Evolutionary conservation across 2,797 vertebrate species (phyloP).

Genomic region (Threskiornis aethiopicus): DNA sequence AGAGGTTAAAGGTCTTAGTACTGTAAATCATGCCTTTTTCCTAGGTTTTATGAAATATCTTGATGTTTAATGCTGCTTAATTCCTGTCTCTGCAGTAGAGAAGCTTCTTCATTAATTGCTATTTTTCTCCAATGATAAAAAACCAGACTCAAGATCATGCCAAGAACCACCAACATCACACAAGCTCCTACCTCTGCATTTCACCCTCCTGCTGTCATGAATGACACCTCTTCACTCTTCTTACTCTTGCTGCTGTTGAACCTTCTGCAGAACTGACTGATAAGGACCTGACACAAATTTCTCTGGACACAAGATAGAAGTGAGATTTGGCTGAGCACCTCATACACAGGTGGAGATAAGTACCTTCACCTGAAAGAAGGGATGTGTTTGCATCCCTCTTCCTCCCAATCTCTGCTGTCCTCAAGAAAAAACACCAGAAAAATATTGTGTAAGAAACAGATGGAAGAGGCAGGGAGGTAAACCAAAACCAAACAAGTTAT

Average conservation of each 20-base stretch:
- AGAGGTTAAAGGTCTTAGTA: neutral
- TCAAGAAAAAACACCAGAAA: neutral
- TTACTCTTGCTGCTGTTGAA: neutral
- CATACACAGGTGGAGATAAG: neutral
- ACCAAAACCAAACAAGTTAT: neutral
- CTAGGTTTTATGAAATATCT: neutral
- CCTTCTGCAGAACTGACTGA: neutral
- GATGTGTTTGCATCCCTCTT: neutral
- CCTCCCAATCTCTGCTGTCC: neutral
- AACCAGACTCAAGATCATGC: neutral
- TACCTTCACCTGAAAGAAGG: neutral
- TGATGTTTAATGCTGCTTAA: neutral
- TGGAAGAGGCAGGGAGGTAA: neutral
- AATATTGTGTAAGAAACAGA: neutral
- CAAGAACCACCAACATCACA: neutral
- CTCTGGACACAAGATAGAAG: neutral
- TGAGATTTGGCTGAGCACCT: neutral
- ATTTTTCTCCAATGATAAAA: neutral
- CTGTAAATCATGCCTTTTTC: neutral
- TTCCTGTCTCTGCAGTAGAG: neutral
- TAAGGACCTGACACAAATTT: neutral
- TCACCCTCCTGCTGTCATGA: neutral
- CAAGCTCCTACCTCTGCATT: neutral
- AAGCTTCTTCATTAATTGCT: neutral
- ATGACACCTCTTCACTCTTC: neutral